Evolutionary conservation across 2,888 invertebrate species (phyloP).

Genomic region (Microctonus brassicae): DNA sequence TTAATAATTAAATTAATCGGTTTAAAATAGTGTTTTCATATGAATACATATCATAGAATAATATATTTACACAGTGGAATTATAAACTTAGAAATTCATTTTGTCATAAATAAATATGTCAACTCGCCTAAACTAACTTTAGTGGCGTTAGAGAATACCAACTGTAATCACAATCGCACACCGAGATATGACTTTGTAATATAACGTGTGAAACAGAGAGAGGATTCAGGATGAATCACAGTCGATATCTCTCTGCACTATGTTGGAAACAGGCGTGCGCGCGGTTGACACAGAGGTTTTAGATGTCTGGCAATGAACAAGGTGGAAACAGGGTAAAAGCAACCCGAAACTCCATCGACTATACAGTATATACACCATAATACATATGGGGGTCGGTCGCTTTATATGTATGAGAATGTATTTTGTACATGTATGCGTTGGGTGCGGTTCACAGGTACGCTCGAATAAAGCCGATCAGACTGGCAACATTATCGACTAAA

Average conservation of each 20-base stretch:
- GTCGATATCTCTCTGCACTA: conserved; percentile 21
- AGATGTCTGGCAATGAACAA: conserved; percentile 5
- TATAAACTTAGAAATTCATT: neutral
- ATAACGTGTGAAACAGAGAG: neutral
- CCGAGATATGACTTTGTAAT: conserved; percentile 23
- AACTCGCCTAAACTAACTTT: neutral
- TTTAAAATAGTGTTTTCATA: neutral
- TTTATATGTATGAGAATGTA: neutral
- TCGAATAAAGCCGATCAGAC: conserved; percentile 21
- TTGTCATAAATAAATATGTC: neutral
- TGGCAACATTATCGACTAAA: conserved; percentile 20
- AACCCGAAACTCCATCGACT: neutral
- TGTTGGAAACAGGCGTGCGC: neutral
- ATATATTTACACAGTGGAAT: neutral
- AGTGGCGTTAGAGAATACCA: conserved; percentile 1
- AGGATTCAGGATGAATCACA: neutral
- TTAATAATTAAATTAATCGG: neutral
- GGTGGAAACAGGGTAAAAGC: neutral
- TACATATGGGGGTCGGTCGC: too few species aligned
- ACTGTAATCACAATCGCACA: conserved; percentile 23
- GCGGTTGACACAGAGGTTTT: conserved; percentile 1
- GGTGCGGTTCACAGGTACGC: conserved; percentile 6
- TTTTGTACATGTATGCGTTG: neutral
- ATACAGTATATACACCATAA: neutral
- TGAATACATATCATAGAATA: neutral